phyloP scores from a whole-genome alignment of 1,140 invertebrate species.

The Caerostris extrusa region DNA sequence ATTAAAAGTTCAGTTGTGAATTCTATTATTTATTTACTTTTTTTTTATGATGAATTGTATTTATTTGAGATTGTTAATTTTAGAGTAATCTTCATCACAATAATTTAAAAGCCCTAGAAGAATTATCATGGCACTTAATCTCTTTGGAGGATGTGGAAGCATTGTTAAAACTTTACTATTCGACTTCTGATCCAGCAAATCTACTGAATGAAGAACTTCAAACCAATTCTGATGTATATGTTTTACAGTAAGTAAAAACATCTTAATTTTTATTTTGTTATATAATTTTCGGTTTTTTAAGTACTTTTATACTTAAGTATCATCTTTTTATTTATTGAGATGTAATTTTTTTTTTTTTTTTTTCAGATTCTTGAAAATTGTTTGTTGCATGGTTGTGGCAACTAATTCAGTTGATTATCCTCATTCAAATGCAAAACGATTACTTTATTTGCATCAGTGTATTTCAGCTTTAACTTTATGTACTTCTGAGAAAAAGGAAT shows the following conservation, averaged over 20 bases:
- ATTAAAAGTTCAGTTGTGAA: too few relatives aligned
- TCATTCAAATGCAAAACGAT: not conserved
- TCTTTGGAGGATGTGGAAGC: constrained; percentile 37
- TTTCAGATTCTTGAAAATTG: constrained; percentile 57
- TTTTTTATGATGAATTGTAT: not conserved
- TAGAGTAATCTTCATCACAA: constrained; percentile 64
- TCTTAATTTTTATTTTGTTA: not conserved
- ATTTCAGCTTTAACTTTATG: not conserved
- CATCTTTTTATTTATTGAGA: too few relatives aligned
- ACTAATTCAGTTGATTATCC: not conserved
- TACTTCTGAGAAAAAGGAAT: not conserved
- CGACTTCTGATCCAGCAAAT: constrained; percentile 4
- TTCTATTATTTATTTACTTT: not conserved
- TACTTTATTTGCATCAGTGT: constrained; percentile 47
- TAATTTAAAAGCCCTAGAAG: constrained; percentile 52
- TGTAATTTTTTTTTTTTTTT: not conserved
- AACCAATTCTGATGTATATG: constrained; percentile 36
- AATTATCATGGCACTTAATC: constrained; percentile 57
- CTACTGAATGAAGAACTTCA: constrained; percentile 43
- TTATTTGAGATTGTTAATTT: constrained; percentile 5
- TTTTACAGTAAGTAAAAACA: constrained; percentile 58
- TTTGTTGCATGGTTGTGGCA: constrained; percentile 46
- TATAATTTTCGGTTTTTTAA: too few relatives aligned
- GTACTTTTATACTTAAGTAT: too few relatives aligned
- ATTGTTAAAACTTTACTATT: constrained; percentile 50